These are phyloP conservation scores for Eulithis testata DNA, from an alignment of 2,888 invertebrate genomes.

Conservation along the genomic window DNA sequence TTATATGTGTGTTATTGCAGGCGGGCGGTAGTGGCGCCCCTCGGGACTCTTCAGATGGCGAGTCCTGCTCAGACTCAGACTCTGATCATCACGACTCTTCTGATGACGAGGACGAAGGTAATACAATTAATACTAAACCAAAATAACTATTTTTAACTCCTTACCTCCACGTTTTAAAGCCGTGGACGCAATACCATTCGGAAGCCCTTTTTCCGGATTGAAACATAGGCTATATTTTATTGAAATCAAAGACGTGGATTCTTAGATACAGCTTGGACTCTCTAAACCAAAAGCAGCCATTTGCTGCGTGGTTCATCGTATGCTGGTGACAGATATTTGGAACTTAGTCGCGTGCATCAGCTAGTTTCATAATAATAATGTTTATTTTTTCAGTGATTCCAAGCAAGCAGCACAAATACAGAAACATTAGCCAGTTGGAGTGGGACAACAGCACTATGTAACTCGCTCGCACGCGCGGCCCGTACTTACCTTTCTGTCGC, in stretches of 20 bases:
- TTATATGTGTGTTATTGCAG: slow-evolving; percentile 14
- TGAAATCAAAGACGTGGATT: no score
- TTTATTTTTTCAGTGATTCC: slow-evolving; percentile 67
- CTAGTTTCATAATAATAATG: no score
- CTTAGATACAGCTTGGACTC: no score
- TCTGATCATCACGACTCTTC: slow-evolving; percentile 83
- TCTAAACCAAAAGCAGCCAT: no score
- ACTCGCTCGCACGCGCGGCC: slow-evolving; percentile 54
- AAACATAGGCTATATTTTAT: no score
- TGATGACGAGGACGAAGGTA: slow-evolving; percentile 84
- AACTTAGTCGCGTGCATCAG: no score
- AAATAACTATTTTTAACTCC: no score
- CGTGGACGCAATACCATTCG: no score
- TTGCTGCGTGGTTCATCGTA: no score
- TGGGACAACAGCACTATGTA: slow-evolving; percentile 93
- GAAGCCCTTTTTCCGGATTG: no score
- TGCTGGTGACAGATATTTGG: no score
- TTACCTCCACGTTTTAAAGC: no score
- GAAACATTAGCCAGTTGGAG: slow-evolving; percentile 90
- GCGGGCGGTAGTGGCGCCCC: slow-evolving; percentile 54
- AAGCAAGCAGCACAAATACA: slow-evolving; percentile 85
- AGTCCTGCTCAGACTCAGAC: slow-evolving; percentile 79
- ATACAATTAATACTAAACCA: not conserved
- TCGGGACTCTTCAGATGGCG: slow-evolving; percentile 75
- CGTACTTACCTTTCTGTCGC: slow-evolving; percentile 50